Base-by-base conservation (phyloP, 2,113 vertebrate species). In the Colius striatus region DNA sequence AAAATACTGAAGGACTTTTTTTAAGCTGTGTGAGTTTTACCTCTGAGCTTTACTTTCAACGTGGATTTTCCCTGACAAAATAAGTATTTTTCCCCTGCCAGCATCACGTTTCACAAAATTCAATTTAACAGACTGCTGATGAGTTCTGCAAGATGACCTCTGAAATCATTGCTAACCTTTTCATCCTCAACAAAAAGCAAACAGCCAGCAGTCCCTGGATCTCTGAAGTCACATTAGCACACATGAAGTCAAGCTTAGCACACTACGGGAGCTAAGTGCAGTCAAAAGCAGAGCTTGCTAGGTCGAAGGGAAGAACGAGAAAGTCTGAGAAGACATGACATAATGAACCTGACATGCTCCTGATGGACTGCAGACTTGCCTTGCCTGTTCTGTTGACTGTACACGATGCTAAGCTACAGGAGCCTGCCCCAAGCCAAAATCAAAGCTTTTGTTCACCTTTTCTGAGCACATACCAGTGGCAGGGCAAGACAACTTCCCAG, bases 401-500 rank as follows among this genome's bases (percentile, higher is more conserved):
- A 54, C 8, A 30, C 7, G 30, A 41, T 53, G 32, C 18, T 70
- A 20, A 45, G 47, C 43, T 60, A 34, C 36, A 41, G 13, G 48
- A 78, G 25, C 41, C 22, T 0, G 0, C 48, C 9, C 8, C 22
- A 63, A 72, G 87, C 15, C 32, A 47, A 43, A 83, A 80, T 7
- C 19, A 80, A 79, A 16, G 19, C 11, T 14, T 23, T 17, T 66
- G 15, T 60, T 86, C 61, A 32, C 3, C 4, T 17, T 57, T 29
- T 10, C 36, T 74, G 2, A 2, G 21, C 32, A 55, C 34, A 20
- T 12, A 85, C 8, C 0, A 0, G 45, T 11, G 18, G 29, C 29
- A 66, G 29, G 34, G 32, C 21, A 47, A 29, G 45, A 60, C 15
- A 57, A 21, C 21, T 23, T 34, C 48, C 41, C 3, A 0, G 61